Base-by-base conservation (phyloP, 2,888 invertebrate genomes). In the Colletes collaris region DNA sequence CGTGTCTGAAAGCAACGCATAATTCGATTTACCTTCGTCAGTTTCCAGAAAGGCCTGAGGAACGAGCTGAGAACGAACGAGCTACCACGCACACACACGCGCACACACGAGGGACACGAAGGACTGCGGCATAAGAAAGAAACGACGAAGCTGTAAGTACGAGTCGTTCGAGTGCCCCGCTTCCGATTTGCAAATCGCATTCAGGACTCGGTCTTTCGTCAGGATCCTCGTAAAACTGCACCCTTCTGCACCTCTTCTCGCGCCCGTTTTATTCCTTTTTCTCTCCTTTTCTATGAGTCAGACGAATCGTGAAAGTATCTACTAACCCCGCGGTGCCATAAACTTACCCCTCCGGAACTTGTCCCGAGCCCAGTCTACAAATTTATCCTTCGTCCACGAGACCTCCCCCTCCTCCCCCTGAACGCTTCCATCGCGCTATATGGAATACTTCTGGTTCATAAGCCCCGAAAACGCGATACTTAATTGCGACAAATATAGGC, bases 401-500 rank as follows among this genome's bases (percentile, higher is more conserved):
- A 75, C 66, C 16, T 16, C 16, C 16, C 16, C 16, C 16, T 0
- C 16, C 16, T 16, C 66, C 27, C 27, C 27, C 27, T 81, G 82
- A 81, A 80, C 63, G 75, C 63, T 60, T 77, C 78, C 82, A 60
- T 79, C 64, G 76, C 81, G 84, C 86, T 88, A 91, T 91, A 90
- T 90, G 87, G 87, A 91, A 91, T 91, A 90, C 82, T 90, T 91
- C 82, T 85, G 84, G 86, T 86, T 84, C 87, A 84, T 88, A 85
- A 87, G 85, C 88, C 88, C 88, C 86, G 86, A 84, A 88, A 88
- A 88, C 87, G 89, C 89, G 88, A 91, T 89, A 89, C 90, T 91
- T 92, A 92, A 92, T 92, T 91, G 90, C 90, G 92, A 91, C 90
- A 91, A 90, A 92, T 92, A 91, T 90, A 86, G 89, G 82, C 87